A percentile compares a stretch with the other conserved stretches of the same genome.
phyloP scores from a whole-genome alignment of 2,797 vertebrate species.

The Molothrus aeneus region DNA sequence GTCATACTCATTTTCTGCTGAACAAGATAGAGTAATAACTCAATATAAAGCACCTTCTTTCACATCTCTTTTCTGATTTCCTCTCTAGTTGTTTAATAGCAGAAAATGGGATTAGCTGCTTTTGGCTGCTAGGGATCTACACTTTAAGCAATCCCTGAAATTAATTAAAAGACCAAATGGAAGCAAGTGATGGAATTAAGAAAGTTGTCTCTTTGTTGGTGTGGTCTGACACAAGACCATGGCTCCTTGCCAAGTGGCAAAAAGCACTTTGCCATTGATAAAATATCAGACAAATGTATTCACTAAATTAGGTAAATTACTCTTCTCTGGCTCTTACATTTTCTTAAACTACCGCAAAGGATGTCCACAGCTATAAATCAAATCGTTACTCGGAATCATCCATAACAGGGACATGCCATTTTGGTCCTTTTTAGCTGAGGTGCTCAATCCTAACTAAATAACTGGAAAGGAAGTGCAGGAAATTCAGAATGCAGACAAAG shows the following conservation, averaged over 20 bases:
- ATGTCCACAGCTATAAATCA: conserved; percentile 73
- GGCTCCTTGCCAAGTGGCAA: conserved; percentile 73
- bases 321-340: conserved; percentile 70
- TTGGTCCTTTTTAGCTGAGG: conserved; percentile 72
- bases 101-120: conserved; percentile 72
- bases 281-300: conserved; percentile 75
- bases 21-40: conserved; percentile 74
- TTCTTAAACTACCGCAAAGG: conserved; percentile 67
- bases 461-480: conserved; percentile 72
- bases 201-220: conserved; percentile 42
- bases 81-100: conserved; percentile 67
- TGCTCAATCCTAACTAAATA: conserved; percentile 74
- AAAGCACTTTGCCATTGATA: conserved; percentile 76
- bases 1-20: conserved; percentile 72
- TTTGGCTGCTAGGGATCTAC: conserved; percentile 45
- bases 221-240: conserved; percentile 39
- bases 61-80: conserved; percentile 64
- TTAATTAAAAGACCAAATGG: conserved; percentile 76
- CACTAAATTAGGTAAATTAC: conserved; percentile 76
- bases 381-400: conserved; percentile 50
- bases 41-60: conserved; percentile 66
- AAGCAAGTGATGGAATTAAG: conserved; percentile 66
- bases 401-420: conserved; percentile 65
- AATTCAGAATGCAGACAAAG: conserved; percentile 41
- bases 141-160: conserved; percentile 67